Evolutionary conservation across 2,797 vertebrate species (phyloP).

Genomic region (Sebastiscus albofasciatus): DNA sequence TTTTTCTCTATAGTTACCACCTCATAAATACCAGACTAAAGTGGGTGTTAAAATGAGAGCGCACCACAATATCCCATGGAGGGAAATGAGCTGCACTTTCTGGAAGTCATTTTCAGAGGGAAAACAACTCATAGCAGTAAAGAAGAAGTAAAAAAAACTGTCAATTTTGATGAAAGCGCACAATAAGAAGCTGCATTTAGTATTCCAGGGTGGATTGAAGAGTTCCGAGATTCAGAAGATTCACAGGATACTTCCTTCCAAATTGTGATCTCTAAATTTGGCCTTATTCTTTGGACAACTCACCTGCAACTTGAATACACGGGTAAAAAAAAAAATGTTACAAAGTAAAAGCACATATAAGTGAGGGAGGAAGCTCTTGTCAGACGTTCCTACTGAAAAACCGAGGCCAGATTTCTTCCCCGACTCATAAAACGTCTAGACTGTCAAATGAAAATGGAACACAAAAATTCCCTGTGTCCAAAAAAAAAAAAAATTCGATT

Average conservation of each 20-base stretch:
- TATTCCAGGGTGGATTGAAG: neutral
- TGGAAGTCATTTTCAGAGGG: conserved; percentile 37
- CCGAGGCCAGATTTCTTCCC: conserved; percentile 64
- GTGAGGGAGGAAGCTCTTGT: conserved; percentile 27
- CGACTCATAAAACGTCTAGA: conserved; percentile 79
- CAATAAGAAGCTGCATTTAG: neutral
- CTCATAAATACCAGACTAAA: conserved; percentile 76
- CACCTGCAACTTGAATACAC: neutral
- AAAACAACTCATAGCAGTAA: conserved; percentile 21
- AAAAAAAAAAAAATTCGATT: conserved; percentile 59
- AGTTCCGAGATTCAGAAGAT: neutral
- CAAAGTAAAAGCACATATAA: conserved; percentile 5
- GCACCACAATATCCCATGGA: conserved; percentile 55
- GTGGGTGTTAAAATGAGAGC: conserved; percentile 72
- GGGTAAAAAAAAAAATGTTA: neutral
- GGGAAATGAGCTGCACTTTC: conserved; percentile 46
- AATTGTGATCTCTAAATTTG: neutral
- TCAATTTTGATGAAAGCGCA: neutral
- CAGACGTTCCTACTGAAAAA: conserved; percentile 38
- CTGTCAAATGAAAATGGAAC: conserved; percentile 79
- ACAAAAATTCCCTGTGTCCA: conserved; percentile 75
- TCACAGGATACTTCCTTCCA: neutral
- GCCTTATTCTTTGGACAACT: conserved; percentile 4
- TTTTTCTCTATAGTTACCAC: conserved; percentile 59
- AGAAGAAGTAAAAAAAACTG: conserved; percentile 2